These are phyloP conservation scores for Trypoxylus dichotomus DNA, from an alignment of 1,140 invertebrate species.

Conservation along the genomic window DNA sequence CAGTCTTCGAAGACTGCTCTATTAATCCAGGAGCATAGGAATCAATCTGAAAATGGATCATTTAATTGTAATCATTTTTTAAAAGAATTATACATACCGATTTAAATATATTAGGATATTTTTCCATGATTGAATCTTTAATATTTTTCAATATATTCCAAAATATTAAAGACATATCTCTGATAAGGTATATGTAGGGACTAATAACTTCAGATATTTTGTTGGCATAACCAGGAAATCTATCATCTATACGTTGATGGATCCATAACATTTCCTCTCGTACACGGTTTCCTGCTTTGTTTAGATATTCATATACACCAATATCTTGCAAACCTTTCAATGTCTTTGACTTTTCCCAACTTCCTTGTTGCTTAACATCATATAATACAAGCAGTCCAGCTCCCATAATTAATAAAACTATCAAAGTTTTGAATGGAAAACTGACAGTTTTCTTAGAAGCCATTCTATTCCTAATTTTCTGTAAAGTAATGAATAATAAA, in stretches of 20 bases:
- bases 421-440: slow-evolving; percentile 39
- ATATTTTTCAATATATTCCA: slow-evolving; percentile 61
- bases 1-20: slow-evolving; percentile 58
- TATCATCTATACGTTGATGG: slow-evolving; percentile 65
- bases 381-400: slow-evolving; percentile 36
- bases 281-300: slow-evolving; percentile 58
- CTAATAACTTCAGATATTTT: slow-evolving; percentile 57
- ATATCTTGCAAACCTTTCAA: slow-evolving; percentile 32
- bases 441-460: slow-evolving; percentile 37
- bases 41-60: slow-evolving; percentile 60
- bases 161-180: slow-evolving; percentile 59
- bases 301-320: slow-evolving; percentile 62
- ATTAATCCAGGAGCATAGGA: slow-evolving; percentile 69
- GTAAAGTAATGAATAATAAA: slow-evolving; percentile 39
- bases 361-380: slow-evolving; percentile 43
- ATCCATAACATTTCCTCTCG: slow-evolving; percentile 60
- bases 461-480: slow-evolving; percentile 47
- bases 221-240: slow-evolving; percentile 67
- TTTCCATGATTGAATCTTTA: slow-evolving; percentile 59
- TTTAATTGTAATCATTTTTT: not conserved
- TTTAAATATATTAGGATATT: slow-evolving; percentile 63
- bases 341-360: slow-evolving; percentile 37
- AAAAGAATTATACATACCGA: slow-evolving; percentile 55
- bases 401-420: slow-evolving; percentile 34
- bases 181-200: slow-evolving; percentile 64